Percentiles rank a stretch among this genome's conserved stretches.
These are phyloP conservation scores for Globia sparganii DNA, from an alignment of 2,888 invertebrate species.

Conservation along the genomic window DNA sequence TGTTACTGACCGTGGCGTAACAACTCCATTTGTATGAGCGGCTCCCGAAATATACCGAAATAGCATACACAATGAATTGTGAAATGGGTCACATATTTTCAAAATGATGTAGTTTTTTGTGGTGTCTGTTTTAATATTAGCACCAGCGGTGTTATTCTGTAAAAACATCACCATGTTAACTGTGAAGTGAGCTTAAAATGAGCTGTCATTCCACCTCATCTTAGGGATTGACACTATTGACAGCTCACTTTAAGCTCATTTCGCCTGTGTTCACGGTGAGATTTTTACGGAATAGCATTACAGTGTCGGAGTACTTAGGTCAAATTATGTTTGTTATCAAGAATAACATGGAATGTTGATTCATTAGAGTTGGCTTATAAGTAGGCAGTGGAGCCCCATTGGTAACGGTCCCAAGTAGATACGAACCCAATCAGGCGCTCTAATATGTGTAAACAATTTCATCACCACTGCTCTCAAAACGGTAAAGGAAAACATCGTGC, in stretches of 20 bases:
- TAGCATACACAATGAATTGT: constrained; percentile 65
- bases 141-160: too few relatives aligned
- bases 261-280: too few relatives aligned
- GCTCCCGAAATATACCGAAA: constrained; percentile 52
- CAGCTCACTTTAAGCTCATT: too few relatives aligned
- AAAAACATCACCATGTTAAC: too few relatives aligned
- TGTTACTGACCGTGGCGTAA: constrained; percentile 57
- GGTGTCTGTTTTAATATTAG: constrained; percentile 20
- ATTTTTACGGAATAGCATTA: too few relatives aligned
- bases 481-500: not conserved
- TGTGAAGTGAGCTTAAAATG: too few relatives aligned
- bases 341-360: too few relatives aligned
- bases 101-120: constrained; percentile 47
- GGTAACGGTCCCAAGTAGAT: not conserved
- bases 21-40: constrained; percentile 67
- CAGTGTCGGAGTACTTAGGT: too few relatives aligned
- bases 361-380: not conserved
- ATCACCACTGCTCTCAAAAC: not conserved
- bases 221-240: too few relatives aligned
- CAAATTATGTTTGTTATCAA: not conserved
- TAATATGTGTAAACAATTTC: not conserved
- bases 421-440: not conserved
- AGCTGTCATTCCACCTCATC: too few relatives aligned
- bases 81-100: constrained; percentile 42
- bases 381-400: too few relatives aligned